Conservation (phyloP, 1,140 invertebrate genomes). For the Drosophila saltans region DNA sequence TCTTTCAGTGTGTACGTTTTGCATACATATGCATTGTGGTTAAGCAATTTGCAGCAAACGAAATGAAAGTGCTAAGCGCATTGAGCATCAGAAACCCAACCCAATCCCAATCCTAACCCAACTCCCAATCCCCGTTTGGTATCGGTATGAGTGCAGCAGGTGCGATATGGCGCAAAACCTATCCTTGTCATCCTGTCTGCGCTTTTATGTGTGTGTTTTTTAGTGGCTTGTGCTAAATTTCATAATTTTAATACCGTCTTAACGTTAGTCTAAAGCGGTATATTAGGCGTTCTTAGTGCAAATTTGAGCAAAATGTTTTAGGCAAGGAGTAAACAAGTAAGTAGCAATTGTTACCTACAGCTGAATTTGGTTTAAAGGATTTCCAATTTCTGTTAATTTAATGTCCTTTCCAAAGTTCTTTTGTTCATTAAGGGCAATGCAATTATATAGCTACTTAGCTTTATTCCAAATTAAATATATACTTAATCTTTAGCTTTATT, state of each 20-base stretch:
- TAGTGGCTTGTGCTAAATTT: slow-evolving; percentile 77
- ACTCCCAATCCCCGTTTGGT: not conserved
- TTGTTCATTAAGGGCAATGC: too few relatives aligned
- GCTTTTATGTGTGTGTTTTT: slow-evolving; percentile 52
- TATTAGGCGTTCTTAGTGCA: not conserved
- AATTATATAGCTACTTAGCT: too few relatives aligned
- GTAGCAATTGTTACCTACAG: too few relatives aligned
- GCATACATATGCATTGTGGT: slow-evolving; percentile 73
- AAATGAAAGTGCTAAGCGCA: slow-evolving; percentile 78
- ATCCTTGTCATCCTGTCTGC: slow-evolving; percentile 30
- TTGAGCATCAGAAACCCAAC: slow-evolving; percentile 57
- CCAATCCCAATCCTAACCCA: not conserved
- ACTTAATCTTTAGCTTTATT: too few relatives aligned
- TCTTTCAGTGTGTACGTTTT: slow-evolving; percentile 28
- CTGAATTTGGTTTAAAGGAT: too few relatives aligned
- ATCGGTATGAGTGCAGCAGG: slow-evolving; percentile 61
- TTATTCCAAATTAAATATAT: too few relatives aligned
- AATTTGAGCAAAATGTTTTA: not conserved
- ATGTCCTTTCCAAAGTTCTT: too few relatives aligned
- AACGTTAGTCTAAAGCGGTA: slow-evolving; percentile 1
- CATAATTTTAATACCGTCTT: slow-evolving; percentile 62
- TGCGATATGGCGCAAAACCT: slow-evolving; percentile 65
- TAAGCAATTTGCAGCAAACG: slow-evolving; percentile 78
- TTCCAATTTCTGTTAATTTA: too few relatives aligned
- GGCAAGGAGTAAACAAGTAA: too few relatives aligned